Conservation (phyloP, 2,888 invertebrate genomes). For the Athalia cordata region DNA sequence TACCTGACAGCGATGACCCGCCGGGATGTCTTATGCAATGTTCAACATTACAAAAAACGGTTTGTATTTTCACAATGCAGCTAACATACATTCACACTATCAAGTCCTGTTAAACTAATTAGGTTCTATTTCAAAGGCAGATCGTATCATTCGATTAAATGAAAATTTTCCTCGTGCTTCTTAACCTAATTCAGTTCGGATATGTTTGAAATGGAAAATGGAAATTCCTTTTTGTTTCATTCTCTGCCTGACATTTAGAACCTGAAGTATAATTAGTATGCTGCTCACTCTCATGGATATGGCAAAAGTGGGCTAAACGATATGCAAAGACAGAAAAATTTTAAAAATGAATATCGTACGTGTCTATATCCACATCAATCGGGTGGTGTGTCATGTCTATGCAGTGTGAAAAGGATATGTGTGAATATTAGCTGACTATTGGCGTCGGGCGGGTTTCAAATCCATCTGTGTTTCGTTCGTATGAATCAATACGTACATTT, state of each 20-base stretch:
- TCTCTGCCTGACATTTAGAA: conserved; percentile 30
- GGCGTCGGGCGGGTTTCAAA: background rate
- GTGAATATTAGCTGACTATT: conserved; percentile 23
- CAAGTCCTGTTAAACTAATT: conserved; percentile 8
- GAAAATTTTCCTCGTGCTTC: background rate
- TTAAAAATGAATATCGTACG: background rate
- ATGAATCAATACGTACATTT: conserved; percentile 3
- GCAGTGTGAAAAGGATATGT: conserved; percentile 41
- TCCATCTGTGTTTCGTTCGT: background rate
- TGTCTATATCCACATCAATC: background rate
- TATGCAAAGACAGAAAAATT: background rate
- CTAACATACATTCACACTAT: conserved; percentile 63
- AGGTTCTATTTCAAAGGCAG: conserved; percentile 24
- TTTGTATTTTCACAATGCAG: conserved; percentile 72
- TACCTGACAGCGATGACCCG: conserved; percentile 38
- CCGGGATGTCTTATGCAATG: conserved; percentile 66
- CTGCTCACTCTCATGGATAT: conserved; percentile 45
- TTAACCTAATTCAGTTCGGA: background rate
- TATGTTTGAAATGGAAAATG: background rate
- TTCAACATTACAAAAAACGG: conserved; percentile 68
- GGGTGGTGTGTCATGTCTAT: conserved; percentile 34
- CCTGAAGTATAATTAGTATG: conserved; percentile 37
- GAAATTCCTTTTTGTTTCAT: background rate
- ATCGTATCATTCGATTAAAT: conserved; percentile 16
- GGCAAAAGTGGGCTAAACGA: conserved; percentile 33